Percentiles rank a stretch among this genome's conserved stretches.
Conservation (phyloP, 2,888 invertebrate genomes). For the Monopis laevigella region DNA sequence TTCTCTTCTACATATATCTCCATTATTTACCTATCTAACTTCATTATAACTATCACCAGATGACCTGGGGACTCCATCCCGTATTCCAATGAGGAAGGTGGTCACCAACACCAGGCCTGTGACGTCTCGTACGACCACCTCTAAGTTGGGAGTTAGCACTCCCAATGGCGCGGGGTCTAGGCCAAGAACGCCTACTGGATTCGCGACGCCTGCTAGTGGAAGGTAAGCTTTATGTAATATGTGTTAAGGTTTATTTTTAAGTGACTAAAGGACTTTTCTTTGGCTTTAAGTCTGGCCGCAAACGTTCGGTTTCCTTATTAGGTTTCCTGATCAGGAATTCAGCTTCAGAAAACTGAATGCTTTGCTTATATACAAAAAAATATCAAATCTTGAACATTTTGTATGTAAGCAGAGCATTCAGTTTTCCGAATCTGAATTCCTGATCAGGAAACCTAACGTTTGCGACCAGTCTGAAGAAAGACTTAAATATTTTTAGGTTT, state of each 20-base stretch:
- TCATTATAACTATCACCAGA: too few relatives aligned
- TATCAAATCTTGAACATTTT: too few relatives aligned
- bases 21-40: too few relatives aligned
- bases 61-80: constrained; percentile 78
- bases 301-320: background rate
- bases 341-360: too few relatives aligned
- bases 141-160: constrained; percentile 63
- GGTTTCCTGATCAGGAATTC: too few relatives aligned
- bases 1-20: too few relatives aligned
- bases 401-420: too few relatives aligned
- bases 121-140: constrained; percentile 69
- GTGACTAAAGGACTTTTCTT: background rate
- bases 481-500: too few relatives aligned
- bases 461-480: too few relatives aligned
- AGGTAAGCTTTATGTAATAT: constrained; percentile 63
- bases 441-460: too few relatives aligned
- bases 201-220: constrained; percentile 78
- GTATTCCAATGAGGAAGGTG: constrained; percentile 81
- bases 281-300: background rate
- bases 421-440: too few relatives aligned
- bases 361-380: too few relatives aligned
- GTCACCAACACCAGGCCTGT: constrained; percentile 66
- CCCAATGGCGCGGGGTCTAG: constrained; percentile 71
- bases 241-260: background rate
- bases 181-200: constrained; percentile 80